Conservation (phyloP, 1,140 invertebrate genomes). For the Onthophagus taurus region DNA sequence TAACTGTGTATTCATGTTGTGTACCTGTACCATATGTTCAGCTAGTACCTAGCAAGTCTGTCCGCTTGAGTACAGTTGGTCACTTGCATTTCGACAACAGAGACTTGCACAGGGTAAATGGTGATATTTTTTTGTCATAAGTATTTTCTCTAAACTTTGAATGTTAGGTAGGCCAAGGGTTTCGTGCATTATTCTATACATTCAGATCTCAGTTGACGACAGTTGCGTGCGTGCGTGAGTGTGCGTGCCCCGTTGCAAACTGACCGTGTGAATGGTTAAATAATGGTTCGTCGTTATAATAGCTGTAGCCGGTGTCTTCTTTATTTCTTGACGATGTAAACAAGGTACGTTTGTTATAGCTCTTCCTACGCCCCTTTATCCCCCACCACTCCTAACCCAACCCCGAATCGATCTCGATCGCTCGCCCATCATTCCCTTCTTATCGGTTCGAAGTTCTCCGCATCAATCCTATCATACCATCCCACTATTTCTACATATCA, state of each 20-base stretch:
- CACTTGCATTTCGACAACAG: constrained; percentile 39
- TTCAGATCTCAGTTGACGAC: constrained; percentile 36
- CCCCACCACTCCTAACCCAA: constrained; percentile 17
- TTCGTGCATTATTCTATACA: constrained; percentile 37
- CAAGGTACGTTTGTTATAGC: constrained; percentile 32
- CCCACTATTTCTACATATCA: too few relatives aligned
- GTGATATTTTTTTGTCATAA: constrained; percentile 42
- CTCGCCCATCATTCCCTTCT: too few relatives aligned
- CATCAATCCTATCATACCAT: too few relatives aligned
- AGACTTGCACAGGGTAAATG: constrained; percentile 42
- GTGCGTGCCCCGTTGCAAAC: too few relatives aligned
- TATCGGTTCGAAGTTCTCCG: too few relatives aligned
- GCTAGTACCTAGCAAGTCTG: constrained; percentile 41
- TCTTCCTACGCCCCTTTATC: constrained; percentile 26
- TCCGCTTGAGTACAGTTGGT: constrained; percentile 38
- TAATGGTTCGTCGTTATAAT: constrained; percentile 29
- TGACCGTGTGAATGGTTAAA: too few relatives aligned
- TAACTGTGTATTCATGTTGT: constrained; percentile 39
- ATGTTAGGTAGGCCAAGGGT: constrained; percentile 39
- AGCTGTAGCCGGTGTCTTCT: constrained; percentile 30
- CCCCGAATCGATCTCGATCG: too few relatives aligned
- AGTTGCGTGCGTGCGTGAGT: constrained; percentile 27
- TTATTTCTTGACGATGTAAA: too few relatives aligned
- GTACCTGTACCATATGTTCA: constrained; percentile 41
- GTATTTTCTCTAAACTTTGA: constrained; percentile 40